Evolutionary conservation across 2,888 invertebrate genomes (phyloP).

Genomic region (Ectemnius lituratus): DNA sequence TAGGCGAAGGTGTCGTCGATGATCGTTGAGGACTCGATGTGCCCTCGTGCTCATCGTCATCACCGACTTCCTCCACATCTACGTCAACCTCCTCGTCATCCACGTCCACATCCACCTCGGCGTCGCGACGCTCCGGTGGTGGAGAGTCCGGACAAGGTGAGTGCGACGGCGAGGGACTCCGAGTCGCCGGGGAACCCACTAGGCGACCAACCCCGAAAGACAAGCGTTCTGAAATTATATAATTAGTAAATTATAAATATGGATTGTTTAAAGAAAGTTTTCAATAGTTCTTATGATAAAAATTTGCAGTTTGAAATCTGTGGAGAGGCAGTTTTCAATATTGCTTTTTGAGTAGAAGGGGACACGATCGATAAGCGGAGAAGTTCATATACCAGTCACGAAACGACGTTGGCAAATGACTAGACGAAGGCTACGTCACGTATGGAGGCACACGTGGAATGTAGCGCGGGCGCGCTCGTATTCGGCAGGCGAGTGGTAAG

Average conservation of each 20-base stretch:
- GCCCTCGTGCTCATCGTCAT: conserved; percentile 72
- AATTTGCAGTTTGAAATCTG: not conserved
- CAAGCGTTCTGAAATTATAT: conserved; percentile 84
- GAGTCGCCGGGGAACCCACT: conserved; percentile 79
- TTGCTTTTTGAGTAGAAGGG: not conserved
- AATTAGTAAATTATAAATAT: no score
- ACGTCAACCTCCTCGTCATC: conserved; percentile 75
- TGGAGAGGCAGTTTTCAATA: conserved; percentile 3
- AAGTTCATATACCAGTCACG: conserved; percentile 34
- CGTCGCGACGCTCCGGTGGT: conserved; percentile 69
- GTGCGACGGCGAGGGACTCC: conserved; percentile 72
- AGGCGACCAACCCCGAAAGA: conserved; percentile 91
- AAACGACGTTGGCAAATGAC: conserved; percentile 33
- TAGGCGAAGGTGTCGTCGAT: conserved; percentile 69
- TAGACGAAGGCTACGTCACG: conserved; percentile 41
- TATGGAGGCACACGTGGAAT: conserved; percentile 31
- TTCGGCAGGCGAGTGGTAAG: not conserved
- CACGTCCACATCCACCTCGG: conserved; percentile 73
- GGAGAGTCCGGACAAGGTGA: conserved; percentile 75
- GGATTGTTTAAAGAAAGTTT: no score
- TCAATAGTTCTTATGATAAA: not conserved
- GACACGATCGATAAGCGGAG: conserved; percentile 27
- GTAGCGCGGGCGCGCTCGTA: conserved; percentile 6
- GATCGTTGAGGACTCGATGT: conserved; percentile 71
- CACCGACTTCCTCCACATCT: conserved; percentile 75